Conservation (phyloP, 2,797 vertebrate genomes). For the Morelia viridis region DNA sequence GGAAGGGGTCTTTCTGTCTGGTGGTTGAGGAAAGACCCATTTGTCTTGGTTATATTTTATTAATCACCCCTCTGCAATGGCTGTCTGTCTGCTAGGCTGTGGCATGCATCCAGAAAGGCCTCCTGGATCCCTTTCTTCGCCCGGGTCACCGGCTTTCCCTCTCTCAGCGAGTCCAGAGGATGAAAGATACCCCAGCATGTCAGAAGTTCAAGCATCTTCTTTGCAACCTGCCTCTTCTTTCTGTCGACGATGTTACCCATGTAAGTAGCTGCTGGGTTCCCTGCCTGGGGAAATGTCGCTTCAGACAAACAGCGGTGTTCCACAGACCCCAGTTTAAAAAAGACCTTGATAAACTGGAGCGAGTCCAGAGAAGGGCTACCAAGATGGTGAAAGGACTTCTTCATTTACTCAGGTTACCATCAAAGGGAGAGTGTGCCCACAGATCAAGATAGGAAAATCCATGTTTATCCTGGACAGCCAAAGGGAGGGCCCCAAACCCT, state of each 20-base stretch:
- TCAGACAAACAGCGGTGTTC: too few species aligned
- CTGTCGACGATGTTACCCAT: conserved; percentile 83
- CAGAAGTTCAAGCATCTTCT: conserved; percentile 77
- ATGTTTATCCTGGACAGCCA: conserved; percentile 81
- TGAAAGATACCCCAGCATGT: conserved; percentile 84
- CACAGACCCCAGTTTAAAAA: too few species aligned
- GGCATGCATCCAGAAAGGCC: conserved; percentile 78
- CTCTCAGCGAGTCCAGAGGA: conserved; percentile 85
- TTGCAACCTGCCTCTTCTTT: conserved; percentile 75
- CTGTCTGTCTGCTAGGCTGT: conserved; percentile 76
- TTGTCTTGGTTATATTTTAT: background rate
- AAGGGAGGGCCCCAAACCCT: conserved; percentile 41
- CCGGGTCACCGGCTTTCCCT: conserved; percentile 89
- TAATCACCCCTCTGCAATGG: background rate
- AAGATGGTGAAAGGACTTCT: background rate
- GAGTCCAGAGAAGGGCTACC: too few species aligned
- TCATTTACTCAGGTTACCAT: conserved; percentile 84
- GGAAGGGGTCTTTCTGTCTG: too few species aligned
- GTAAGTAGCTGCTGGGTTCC: conserved; percentile 71
- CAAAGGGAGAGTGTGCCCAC: conserved; percentile 90
- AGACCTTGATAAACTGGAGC: too few species aligned
- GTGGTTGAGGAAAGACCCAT: background rate
- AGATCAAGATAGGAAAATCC: conserved; percentile 87
- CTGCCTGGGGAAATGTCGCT: background rate
- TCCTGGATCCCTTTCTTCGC: conserved; percentile 86